These are phyloP conservation scores for Dryobota labecula DNA, from an alignment of 2,888 invertebrate genomes.

Conservation along the genomic window DNA sequence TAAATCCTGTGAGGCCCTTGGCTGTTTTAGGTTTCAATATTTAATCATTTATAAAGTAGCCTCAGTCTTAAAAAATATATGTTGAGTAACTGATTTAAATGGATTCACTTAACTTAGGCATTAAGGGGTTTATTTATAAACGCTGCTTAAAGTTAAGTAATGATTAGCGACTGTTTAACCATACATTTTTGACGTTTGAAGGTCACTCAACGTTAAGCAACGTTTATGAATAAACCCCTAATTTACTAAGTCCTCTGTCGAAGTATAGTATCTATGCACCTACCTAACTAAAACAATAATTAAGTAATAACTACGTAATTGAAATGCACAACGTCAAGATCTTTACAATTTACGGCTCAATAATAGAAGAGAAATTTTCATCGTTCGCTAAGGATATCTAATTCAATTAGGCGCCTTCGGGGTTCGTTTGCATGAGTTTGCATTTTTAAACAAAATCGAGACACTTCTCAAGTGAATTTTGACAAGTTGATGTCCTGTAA, in stretches of 20 bases:
- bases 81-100: not conserved
- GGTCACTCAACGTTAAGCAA: too few species aligned
- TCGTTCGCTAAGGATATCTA: slow-evolving; percentile 84
- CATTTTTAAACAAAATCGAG: slow-evolving; percentile 87
- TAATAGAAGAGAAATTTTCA: slow-evolving; percentile 82
- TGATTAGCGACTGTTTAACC: too few species aligned
- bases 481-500: slow-evolving; percentile 81
- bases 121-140: too few species aligned
- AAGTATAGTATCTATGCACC: not conserved
- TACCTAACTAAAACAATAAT: slow-evolving; percentile 54
- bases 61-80: not conserved
- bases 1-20: too few species aligned
- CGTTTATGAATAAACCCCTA: too few species aligned
- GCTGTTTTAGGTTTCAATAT: too few species aligned
- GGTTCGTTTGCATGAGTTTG: slow-evolving; percentile 90
- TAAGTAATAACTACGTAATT: slow-evolving; percentile 79
- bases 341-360: slow-evolving; percentile 83
- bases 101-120: not conserved
- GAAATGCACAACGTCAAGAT: slow-evolving; percentile 82
- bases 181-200: too few species aligned
- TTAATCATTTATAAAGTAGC: too few species aligned
- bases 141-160: too few species aligned
- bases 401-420: slow-evolving; percentile 86
- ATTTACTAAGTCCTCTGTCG: not conserved
- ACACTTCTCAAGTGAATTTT: slow-evolving; percentile 80